A percentile compares a stretch with the other conserved stretches of the same genome.
Conservation (phyloP, 2,888 invertebrate species). For the Eristalinus aeneus region DNA sequence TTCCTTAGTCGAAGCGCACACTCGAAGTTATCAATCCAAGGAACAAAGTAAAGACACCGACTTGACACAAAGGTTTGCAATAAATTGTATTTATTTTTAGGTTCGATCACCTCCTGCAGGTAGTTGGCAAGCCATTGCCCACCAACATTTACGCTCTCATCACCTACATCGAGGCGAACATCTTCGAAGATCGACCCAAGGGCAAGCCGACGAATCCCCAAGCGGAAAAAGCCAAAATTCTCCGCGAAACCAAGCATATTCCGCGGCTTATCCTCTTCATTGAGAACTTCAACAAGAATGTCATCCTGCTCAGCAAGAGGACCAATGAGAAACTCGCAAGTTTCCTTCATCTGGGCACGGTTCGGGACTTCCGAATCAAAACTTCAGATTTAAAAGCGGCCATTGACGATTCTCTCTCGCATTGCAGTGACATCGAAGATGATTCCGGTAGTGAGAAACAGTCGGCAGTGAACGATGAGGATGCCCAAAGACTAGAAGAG, state of each 20-base stretch:
- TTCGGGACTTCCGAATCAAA: slow-evolving; percentile 84
- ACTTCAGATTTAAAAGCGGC: slow-evolving; percentile 82
- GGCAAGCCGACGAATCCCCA: slow-evolving; percentile 79
- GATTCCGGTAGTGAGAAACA: slow-evolving; percentile 47
- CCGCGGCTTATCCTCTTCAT: slow-evolving; percentile 84
- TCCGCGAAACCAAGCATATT: slow-evolving; percentile 83
- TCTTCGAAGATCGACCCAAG: slow-evolving; percentile 74
- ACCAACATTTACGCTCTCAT: slow-evolving; percentile 83
- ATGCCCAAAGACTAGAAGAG: slow-evolving; percentile 66
- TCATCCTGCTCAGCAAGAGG: slow-evolving; percentile 83
- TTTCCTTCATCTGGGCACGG: slow-evolving; percentile 83
- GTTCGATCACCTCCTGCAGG: slow-evolving; percentile 81
- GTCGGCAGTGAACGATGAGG: slow-evolving; percentile 7
- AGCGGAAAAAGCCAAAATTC: slow-evolving; percentile 81
- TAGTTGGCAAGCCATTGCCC: slow-evolving; percentile 83
- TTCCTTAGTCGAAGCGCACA: slow-evolving; percentile 82
- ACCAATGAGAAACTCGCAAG: slow-evolving; percentile 81
- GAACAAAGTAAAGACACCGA: slow-evolving; percentile 73
- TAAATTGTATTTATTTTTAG: slow-evolving; percentile 74
- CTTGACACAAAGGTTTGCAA: slow-evolving; percentile 23
- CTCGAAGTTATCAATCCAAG: slow-evolving; percentile 74
- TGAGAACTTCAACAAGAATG: slow-evolving; percentile 84
- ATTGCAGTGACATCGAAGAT: slow-evolving; percentile 75
- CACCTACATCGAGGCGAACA: slow-evolving; percentile 82
- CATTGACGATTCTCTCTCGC: slow-evolving; percentile 80